phyloP scores from a whole-genome alignment of 2,888 invertebrate genomes.

The Deilephila porcellus region DNA sequence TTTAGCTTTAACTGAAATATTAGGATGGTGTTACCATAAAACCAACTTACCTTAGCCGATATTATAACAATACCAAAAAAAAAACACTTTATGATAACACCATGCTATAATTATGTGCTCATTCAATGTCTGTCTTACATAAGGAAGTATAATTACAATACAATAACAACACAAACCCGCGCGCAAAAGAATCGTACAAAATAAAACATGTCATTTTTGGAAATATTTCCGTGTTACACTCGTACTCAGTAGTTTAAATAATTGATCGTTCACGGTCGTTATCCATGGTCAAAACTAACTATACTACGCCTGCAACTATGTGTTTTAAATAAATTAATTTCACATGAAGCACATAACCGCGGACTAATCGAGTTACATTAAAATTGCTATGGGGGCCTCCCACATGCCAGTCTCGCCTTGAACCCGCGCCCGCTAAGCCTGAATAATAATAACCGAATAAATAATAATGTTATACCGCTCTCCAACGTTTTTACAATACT shows the following conservation, averaged over 20 bases:
- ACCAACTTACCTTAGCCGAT: no score
- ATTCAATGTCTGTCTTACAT: neutral
- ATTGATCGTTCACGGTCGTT: constrained; percentile 31
- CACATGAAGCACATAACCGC: constrained; percentile 18
- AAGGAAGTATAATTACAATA: constrained; percentile 23
- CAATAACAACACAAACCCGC: neutral
- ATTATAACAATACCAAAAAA: no score
- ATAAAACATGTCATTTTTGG: constrained; percentile 27
- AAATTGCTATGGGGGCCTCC: constrained; percentile 58
- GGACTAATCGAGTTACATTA: constrained; percentile 38
- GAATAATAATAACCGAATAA: constrained; percentile 63
- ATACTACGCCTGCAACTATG: neutral
- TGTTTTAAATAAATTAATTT: constrained; percentile 25
- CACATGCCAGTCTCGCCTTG: constrained; percentile 66
- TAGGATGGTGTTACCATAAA: no score
- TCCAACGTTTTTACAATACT: neutral
- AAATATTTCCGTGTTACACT: constrained; percentile 25
- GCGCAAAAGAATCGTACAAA: neutral
- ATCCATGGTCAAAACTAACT: constrained; percentile 27
- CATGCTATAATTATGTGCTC: no score
- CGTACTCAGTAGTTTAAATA: constrained; percentile 31
- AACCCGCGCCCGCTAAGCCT: constrained; percentile 63
- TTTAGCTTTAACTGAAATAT: no score
- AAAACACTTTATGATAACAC: no score
- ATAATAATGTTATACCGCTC: constrained; percentile 47